Evolutionary conservation across 92 coral and sea anemone genomes (phyloP).

Genomic region (Plumapathes pennacea): DNA sequence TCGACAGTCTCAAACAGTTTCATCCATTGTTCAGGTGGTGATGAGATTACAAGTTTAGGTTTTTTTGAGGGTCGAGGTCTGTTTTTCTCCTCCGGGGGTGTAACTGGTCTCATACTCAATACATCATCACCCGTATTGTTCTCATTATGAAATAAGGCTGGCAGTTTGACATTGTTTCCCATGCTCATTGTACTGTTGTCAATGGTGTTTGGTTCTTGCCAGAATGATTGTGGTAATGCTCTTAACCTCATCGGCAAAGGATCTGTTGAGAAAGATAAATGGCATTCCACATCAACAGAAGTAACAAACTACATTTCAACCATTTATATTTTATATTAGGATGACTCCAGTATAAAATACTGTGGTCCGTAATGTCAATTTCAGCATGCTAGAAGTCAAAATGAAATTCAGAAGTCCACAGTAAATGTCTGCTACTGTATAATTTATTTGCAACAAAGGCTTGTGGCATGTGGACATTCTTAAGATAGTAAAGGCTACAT

Average conservation of each 20-base stretch:
- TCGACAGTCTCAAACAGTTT: constrained; percentile 89
- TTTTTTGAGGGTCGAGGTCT: constrained; percentile 92
- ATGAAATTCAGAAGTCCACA: no score
- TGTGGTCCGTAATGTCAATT: no score
- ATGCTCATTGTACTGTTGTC: constrained; percentile 84
- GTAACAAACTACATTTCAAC: no score
- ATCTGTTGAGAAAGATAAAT: no score
- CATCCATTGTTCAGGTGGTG: constrained; percentile 80
- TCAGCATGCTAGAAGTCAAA: no score
- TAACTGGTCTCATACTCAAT: constrained; percentile 80
- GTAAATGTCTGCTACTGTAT: no score
- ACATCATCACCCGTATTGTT: constrained; percentile 91
- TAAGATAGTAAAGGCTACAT: no score
- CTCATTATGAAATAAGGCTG: constrained; percentile 88
- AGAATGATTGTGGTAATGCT: constrained; percentile 96
- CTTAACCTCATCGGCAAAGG: constrained; percentile 96
- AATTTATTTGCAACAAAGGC: no score
- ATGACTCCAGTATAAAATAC: no score
- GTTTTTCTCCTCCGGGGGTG: constrained; percentile 89
- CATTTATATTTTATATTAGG: no score
- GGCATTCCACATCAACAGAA: no score
- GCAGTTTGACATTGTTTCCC: constrained; percentile 71
- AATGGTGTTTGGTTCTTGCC: constrained; percentile 88
- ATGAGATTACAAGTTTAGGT: constrained; percentile 64
- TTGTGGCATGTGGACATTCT: no score